Percentiles rank a stretch among this genome's conserved stretches.
Conservation (phyloP, 2,797 vertebrate genomes). For the Mycteria americana region DNA sequence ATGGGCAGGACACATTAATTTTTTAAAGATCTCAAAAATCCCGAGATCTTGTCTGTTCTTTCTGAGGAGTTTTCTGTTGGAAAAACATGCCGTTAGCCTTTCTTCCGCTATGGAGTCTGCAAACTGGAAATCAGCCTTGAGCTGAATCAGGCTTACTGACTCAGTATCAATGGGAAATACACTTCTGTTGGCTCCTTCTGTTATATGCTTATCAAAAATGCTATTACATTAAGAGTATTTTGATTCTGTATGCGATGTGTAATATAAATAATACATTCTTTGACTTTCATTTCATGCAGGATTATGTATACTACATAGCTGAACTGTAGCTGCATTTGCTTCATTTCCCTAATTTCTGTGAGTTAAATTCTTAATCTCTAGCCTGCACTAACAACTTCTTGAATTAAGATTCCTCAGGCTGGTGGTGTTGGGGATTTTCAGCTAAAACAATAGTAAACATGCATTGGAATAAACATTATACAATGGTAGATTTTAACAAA, state of each 20-base stretch:
- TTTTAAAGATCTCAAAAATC: not conserved
- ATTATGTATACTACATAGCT: not conserved
- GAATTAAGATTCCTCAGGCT: not conserved
- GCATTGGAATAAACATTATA: not conserved
- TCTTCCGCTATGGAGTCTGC: not conserved
- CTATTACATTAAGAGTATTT: not conserved
- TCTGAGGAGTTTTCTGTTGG: not conserved
- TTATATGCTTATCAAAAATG: not conserved
- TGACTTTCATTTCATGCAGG: not conserved
- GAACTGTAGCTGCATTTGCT: not conserved
- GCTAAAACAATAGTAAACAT: not conserved
- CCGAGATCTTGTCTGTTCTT: not conserved
- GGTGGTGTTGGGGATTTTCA: not conserved
- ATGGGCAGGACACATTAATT: not conserved
- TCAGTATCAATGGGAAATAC: not conserved
- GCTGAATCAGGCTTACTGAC: not conserved
- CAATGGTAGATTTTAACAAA: not conserved
- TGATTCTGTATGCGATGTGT: not conserved
- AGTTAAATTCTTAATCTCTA: not conserved
- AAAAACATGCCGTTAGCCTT: not conserved
- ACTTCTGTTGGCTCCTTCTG: not conserved
- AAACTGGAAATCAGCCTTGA: not conserved
- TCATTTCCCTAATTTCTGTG: not conserved
- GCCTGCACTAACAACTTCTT: not conserved
- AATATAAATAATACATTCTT: not conserved